Evolutionary conservation across 2,888 invertebrate genomes (phyloP), one percentile per base, ranked within the genome.

Genomic region (Stegophylla sp.): DNA sequence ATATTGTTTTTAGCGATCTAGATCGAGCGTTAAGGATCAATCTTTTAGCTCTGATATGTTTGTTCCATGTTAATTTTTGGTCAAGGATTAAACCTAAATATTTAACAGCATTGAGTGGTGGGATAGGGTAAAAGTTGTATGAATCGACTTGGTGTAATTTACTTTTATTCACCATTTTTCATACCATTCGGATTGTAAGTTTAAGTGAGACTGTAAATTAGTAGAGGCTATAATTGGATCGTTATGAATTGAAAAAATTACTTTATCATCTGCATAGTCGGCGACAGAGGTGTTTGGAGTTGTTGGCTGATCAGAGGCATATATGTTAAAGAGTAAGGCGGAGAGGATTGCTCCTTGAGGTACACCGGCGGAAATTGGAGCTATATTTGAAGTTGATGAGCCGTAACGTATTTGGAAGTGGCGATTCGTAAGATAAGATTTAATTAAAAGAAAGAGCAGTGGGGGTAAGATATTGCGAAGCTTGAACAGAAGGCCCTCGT

Each of bases 111-210:
- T 51, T 9, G 61, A 45, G 17, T 7, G 45, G 28, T 48, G 28
- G 51, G 26, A 28, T 51, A 48, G 26, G n/a, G 51, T 69, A 48
- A 69, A 69, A 20, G 43, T 66, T 20, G 43, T 43, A 23, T 43
- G 43, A 20, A 66, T 23, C 0, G 28, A 61, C 7, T 66, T 66
- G 3, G 15, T 66, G 45, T 45, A 51, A 51, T 71, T 71, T n/a
- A 71, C 20, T 34, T 71, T 34, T 13, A 71, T 53, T 1, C 20
- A n/a, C 53, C 20, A 53, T 71, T 53, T 71, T 71, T 51, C 69
- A 51, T 69, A 69, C n/a, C 34, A 69, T 28, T 67, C 48, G 3
- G 28, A 67, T 17, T 45, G 17, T 15, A 67, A 10, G 5, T 67
- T 67, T 48, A 67, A 17, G 17, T 17, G 67, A n/a, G 26, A 26